A percentile compares a stretch with the other conserved stretches of the same genome.
Evolutionary conservation across 2,888 invertebrate genomes (phyloP).

Genomic region (Halictus ligatus): DNA sequence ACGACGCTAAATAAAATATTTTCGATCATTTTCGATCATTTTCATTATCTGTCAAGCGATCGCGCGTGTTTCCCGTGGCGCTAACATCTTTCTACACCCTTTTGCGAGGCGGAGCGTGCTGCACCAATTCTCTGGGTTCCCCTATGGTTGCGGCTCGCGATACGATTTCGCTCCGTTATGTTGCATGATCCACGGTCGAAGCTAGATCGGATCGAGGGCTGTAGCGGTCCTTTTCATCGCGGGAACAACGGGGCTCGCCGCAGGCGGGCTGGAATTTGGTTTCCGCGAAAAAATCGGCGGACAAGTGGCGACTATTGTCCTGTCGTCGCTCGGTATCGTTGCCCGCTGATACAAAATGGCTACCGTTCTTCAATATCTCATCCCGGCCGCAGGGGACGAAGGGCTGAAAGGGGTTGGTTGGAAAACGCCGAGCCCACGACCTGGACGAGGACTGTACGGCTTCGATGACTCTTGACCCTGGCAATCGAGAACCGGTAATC

Average conservation of each 20-base stretch:
- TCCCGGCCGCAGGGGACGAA: slow-evolving; percentile 20
- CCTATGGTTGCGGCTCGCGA: slow-evolving; percentile 15
- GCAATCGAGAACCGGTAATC: slow-evolving; percentile 65
- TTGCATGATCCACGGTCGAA: slow-evolving; percentile 46
- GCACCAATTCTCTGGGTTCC: slow-evolving; percentile 11
- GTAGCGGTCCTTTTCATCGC: slow-evolving; percentile 1
- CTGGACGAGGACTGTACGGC: slow-evolving; percentile 33
- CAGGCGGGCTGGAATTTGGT: slow-evolving; percentile 60
- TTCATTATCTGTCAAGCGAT: not conserved
- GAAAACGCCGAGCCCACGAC: slow-evolving; percentile 40
- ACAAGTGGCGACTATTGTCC: slow-evolving; percentile 68
- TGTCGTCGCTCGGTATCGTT: slow-evolving; percentile 51
- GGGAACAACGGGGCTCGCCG: slow-evolving; percentile 49
- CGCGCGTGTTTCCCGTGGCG: not conserved
- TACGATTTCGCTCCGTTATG: slow-evolving; percentile 36
- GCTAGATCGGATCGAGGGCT: slow-evolving; percentile 42
- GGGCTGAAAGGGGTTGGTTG: not conserved
- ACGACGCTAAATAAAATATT: not conserved
- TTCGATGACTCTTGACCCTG: slow-evolving; percentile 62
- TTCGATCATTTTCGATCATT: not conserved
- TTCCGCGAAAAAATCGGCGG: slow-evolving; percentile 58
- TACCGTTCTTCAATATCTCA: slow-evolving; percentile 68
- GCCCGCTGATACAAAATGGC: slow-evolving; percentile 66
- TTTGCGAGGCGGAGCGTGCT: not conserved
- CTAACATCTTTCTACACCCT: not conserved